phyloP scores from a whole-genome alignment of 1,140 invertebrate species.

The Epicauta chinensis region DNA sequence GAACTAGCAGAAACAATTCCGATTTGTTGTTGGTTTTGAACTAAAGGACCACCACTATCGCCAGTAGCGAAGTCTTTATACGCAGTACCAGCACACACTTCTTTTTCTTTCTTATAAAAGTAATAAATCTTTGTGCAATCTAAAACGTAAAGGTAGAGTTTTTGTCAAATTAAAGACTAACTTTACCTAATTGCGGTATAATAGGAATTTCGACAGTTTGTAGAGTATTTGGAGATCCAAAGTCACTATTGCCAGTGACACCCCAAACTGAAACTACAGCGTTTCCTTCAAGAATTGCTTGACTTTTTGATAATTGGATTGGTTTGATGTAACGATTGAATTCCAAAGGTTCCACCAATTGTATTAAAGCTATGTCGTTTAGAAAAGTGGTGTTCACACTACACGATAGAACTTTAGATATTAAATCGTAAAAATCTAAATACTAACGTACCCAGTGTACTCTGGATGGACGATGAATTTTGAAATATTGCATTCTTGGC shows the following conservation, averaged over 20 bases:
- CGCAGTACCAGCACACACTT: constrained; percentile 51
- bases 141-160: not conserved
- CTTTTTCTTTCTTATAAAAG: constrained; percentile 48
- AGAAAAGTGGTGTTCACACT: no score
- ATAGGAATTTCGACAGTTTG: constrained; percentile 35
- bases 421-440: no score
- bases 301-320: constrained; percentile 43
- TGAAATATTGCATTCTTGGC: constrained; percentile 43
- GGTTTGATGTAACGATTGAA: constrained; percentile 48
- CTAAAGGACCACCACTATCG: no score
- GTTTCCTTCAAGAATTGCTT: constrained; percentile 11
- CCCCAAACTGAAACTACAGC: constrained; percentile 44
- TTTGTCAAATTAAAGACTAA: not conserved
- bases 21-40: no score
- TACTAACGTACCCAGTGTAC: constrained; percentile 49
- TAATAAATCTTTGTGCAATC: constrained; percentile 28
- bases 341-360: constrained; percentile 46
- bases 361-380: constrained; percentile 59
- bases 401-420: no score
- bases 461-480: constrained; percentile 44
- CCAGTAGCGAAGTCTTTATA: no score
- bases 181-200: not conserved
- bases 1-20: constrained; percentile 54
- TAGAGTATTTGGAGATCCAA: constrained; percentile 39
- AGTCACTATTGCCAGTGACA: constrained; percentile 24